These are phyloP conservation scores for Lycocorax pyrrhopterus DNA, from an alignment of 2,113 vertebrate genomes.

Conservation along the genomic window DNA sequence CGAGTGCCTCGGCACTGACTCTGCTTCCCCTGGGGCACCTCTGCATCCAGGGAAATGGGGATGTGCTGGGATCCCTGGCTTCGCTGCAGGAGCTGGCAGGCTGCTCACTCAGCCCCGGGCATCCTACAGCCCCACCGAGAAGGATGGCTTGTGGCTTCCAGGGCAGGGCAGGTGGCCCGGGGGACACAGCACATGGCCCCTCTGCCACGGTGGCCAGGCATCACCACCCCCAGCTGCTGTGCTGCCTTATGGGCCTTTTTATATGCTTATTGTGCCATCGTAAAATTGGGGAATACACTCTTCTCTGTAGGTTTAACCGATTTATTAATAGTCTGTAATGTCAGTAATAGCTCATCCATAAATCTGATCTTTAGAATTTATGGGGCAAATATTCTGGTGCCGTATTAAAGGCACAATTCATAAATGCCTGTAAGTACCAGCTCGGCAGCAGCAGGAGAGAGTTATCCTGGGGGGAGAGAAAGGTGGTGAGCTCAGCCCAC, in stretches of 20 bases:
- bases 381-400: constrained; percentile 58
- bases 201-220: not conserved
- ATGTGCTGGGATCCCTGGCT: not conserved
- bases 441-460: not conserved
- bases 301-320: constrained; percentile 19
- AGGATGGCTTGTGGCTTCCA: not conserved
- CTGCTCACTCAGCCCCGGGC: accelerated
- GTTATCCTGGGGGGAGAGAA: not conserved
- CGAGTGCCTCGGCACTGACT: accelerated
- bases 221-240: not conserved
- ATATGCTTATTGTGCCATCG: not conserved
- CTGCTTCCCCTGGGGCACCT: accelerated
- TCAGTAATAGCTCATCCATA: constrained; percentile 58
- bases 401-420: constrained; percentile 71
- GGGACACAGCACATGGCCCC: not conserved
- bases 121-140: not conserved
- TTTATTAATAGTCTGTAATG: constrained; percentile 65
- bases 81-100: not conserved
- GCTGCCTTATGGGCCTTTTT: not conserved
- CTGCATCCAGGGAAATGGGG: accelerated
- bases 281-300: not conserved
- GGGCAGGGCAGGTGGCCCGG: not conserved
- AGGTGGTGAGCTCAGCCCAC: not conserved
- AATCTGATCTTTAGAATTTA: constrained; percentile 68
- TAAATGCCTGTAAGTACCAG: constrained; percentile 25